Evolutionary conservation across 2,113 vertebrate species (phyloP).

Genomic region (Enhydra lutris): DNA sequence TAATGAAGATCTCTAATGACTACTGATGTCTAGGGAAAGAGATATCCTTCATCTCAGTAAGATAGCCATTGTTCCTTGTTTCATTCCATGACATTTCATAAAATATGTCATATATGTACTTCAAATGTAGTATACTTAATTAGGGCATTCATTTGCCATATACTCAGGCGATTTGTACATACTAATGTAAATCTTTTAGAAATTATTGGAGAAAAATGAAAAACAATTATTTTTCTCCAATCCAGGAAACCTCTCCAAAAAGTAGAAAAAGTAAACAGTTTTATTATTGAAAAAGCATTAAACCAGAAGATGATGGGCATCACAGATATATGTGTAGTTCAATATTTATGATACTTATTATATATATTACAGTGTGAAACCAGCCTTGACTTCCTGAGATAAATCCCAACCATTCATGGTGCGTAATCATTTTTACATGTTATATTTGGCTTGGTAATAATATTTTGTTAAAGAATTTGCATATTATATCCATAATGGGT

Average conservation of each 20-base stretch:
- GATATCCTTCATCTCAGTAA: neutral
- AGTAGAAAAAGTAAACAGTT: neutral
- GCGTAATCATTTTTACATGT: neutral
- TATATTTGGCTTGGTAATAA: neutral
- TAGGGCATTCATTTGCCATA: neutral
- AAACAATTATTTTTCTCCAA: neutral
- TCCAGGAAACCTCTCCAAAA: neutral
- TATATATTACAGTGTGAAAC: neutral
- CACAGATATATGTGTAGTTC: neutral
- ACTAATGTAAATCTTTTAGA: neutral
- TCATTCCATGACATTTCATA: neutral
- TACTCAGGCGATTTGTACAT: neutral
- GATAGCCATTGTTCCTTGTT: neutral
- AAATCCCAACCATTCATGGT: neutral
- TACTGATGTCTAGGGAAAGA: neutral
- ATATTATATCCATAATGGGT: neutral
- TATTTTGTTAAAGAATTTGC: neutral
- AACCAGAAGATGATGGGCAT: neutral
- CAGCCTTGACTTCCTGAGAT: neutral
- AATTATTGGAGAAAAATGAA: neutral
- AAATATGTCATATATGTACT: neutral
- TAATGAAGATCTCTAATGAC: neutral
- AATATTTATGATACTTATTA: neutral
- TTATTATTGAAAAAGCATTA: neutral
- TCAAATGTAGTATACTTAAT: neutral